Percentiles rank a stretch among this genome's conserved stretches.
Evolutionary conservation across 2,888 invertebrate species (phyloP).

Genomic region (Pristionchus japonicus): DNA sequence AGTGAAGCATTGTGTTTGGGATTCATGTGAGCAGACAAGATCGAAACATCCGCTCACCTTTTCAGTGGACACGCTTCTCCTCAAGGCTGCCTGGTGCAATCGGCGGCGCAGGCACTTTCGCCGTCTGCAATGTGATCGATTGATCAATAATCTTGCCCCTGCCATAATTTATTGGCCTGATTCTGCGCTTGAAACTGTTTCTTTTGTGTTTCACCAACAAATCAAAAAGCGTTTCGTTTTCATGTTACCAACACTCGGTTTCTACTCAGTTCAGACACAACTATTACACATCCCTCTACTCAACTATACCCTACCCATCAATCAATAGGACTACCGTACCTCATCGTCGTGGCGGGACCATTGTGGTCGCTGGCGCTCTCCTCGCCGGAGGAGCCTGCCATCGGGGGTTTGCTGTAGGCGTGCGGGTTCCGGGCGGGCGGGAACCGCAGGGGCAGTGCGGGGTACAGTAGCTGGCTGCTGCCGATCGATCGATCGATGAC

Average conservation of each 20-base stretch:
- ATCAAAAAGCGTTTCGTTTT: too few relatives aligned
- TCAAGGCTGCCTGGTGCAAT: neutral
- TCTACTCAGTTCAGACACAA: too few relatives aligned
- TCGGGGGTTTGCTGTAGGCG: neutral
- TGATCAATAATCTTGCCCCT: too few relatives aligned
- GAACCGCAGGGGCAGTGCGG: neutral
- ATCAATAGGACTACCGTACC: neutral
- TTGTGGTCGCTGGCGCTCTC: slow-evolving; percentile 42
- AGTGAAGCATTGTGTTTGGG: too few relatives aligned
- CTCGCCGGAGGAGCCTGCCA: slow-evolving; percentile 44
- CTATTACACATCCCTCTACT: neutral
- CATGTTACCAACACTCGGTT: too few relatives aligned
- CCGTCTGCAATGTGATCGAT: neutral
- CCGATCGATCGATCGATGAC: neutral
- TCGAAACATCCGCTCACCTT: too few relatives aligned
- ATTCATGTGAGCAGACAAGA: too few relatives aligned
- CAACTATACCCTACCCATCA: neutral
- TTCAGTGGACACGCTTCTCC: slow-evolving; percentile 13
- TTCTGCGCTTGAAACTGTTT: too few relatives aligned
- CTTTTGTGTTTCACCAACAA: too few relatives aligned
- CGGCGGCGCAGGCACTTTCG: neutral
- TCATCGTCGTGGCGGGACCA: slow-evolving; percentile 17
- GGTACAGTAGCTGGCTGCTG: slow-evolving; percentile 7
- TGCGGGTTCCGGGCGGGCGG: neutral
- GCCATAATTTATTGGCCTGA: too few relatives aligned